A percentile compares a stretch with the other conserved stretches of the same genome.
phyloP scores from a whole-genome alignment of 2,797 vertebrate genomes.

The Erethizon dorsatum region DNA sequence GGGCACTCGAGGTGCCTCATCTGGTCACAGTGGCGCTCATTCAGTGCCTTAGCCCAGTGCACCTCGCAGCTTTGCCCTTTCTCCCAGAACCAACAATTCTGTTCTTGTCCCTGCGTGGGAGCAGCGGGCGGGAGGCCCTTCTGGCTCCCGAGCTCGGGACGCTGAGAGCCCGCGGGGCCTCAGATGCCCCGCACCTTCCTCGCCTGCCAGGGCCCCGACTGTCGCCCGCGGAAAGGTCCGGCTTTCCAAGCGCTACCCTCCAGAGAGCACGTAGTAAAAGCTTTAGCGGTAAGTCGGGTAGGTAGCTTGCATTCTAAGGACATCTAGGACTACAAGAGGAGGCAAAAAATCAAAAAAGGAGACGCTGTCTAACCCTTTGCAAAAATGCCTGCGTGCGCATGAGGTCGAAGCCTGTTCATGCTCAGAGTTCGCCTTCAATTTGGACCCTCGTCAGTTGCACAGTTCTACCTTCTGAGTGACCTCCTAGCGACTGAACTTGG shows the following conservation, averaged over 20 bases:
- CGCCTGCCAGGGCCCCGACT: accelerated
- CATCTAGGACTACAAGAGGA: neutral
- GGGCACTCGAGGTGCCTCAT: accelerated
- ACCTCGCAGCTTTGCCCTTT: neutral
- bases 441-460: neutral
- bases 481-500: neutral
- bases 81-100: accelerated
- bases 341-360: neutral
- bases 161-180: neutral
- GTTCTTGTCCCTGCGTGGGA: accelerated
- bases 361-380: neutral
- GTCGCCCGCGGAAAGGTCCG: accelerated
- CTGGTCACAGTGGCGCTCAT: accelerated
- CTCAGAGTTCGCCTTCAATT: neutral
- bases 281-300: neutral
- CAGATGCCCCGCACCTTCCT: neutral
- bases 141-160: accelerated
- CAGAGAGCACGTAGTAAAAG: neutral
- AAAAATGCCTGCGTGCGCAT: neutral
- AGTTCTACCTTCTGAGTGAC: neutral
- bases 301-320: neutral
- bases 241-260: neutral
- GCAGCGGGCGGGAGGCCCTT: accelerated
- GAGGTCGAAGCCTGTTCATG: neutral
- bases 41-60: neutral